Evolutionary conservation across 2,888 invertebrate species (phyloP), one percentile per base, ranked within the genome.

Genomic region (Macropis europaea): DNA sequence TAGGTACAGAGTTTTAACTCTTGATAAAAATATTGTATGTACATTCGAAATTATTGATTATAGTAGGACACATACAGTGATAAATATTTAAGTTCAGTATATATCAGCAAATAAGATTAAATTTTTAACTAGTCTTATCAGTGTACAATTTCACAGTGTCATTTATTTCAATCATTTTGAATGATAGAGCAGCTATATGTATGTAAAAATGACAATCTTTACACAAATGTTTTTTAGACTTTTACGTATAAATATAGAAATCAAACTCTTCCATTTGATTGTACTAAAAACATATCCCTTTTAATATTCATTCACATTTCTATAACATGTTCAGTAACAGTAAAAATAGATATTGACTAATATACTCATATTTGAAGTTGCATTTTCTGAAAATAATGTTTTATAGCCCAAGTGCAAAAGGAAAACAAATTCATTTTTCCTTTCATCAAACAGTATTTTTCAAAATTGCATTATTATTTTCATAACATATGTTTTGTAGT

Each of bases 221-320:
- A 24, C 6, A 48, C 38, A 60, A 52, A 47, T 70, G 22, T 66
- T 45, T 38, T 43, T 22, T 36, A 15, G 43, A 48, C 13, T 40
- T 63, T 60, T 66, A 61, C 61, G 64, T 60, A 60, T 78, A 72
- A 22, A 43, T 47, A 48, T 53, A 19, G 17, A 47, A 34, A 59
- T 50, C 9, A 50, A 52, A 74, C 26, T 62, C 43, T 60, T 77
- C 24, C 26, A 22, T 5, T 57, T n/a, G n/a, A 24, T 38, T 57
- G n/a, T 50, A 45, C 2, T 59, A 53, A 60, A 76, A 22, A 62
- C 34, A 26, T 59, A 61, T 61, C 38, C 45, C 60, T 54, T 56
- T 40, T 74, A 73, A 73, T 24, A 64, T 30, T 36, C 22, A 36
- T 17, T 36, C 15, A 13, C 9, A 15, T 43, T 53, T 24, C 9